A percentile compares a stretch with the other conserved stretches of the same genome.
Conservation (phyloP, 2,113 vertebrate genomes). For the Atherinomorus stipes region DNA sequence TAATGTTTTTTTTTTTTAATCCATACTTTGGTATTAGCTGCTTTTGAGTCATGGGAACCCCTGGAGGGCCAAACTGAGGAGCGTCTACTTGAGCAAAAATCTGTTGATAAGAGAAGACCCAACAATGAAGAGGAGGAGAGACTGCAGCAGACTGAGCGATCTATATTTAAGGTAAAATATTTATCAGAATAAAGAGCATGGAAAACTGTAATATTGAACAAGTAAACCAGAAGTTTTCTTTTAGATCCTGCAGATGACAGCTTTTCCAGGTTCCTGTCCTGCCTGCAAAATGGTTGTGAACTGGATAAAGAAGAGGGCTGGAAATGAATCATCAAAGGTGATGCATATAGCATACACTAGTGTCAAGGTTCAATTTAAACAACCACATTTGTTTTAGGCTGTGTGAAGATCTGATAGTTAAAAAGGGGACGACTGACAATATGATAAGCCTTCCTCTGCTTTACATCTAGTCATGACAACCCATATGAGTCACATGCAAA, state of each 20-base stretch:
- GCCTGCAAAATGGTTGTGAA: too few species aligned
- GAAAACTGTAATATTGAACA: background rate
- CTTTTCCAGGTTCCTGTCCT: background rate
- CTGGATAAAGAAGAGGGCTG: too few species aligned
- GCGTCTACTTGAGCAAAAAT: background rate
- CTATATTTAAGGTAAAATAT: background rate
- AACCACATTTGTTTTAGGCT: too few species aligned
- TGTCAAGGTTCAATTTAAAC: too few species aligned
- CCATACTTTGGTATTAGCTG: background rate
- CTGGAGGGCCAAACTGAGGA: background rate
- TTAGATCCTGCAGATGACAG: background rate
- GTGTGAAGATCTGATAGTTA: too few species aligned
- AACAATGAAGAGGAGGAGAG: slow-evolving; percentile 2
- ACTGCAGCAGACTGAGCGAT: background rate
- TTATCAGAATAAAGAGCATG: background rate
- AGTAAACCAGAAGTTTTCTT: background rate
- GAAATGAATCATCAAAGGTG: too few species aligned
- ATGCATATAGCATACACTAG: too few species aligned
- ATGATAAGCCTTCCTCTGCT: too few species aligned
- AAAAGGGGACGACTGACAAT: too few species aligned
- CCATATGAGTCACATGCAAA: too few species aligned
- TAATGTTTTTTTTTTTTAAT: background rate
- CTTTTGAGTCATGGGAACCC: background rate
- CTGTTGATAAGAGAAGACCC: background rate
- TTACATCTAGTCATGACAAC: too few species aligned